Evolutionary conservation across 2,888 invertebrate species (phyloP).

Genomic region (Sussaba pulchella): DNA sequence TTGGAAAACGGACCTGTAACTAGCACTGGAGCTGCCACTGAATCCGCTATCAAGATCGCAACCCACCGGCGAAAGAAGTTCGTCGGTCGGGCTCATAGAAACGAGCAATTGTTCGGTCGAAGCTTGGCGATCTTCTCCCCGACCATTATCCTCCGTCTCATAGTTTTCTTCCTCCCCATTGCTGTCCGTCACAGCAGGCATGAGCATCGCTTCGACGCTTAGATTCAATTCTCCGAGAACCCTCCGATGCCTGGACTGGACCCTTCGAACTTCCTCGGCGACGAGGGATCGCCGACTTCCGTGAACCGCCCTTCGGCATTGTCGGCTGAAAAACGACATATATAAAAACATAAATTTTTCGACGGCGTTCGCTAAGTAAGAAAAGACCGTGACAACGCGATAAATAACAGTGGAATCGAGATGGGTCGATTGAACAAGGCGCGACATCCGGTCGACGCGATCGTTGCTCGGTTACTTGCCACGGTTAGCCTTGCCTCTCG

Average conservation of each 20-base stretch:
- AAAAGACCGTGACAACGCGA: conserved; percentile 2
- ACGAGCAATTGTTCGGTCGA: conserved; percentile 87
- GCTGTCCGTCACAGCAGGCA: conserved; percentile 88
- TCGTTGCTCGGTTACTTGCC: too few relatives aligned
- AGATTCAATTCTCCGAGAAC: conserved; percentile 94
- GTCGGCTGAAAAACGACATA: conserved; percentile 74
- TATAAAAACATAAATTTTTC: not conserved
- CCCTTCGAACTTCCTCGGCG: conserved; percentile 93
- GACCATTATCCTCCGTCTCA: conserved; percentile 84
- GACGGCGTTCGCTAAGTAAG: not conserved
- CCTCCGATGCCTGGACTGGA: conserved; percentile 92
- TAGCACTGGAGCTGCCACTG: conserved; percentile 93
- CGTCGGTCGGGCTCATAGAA: conserved; percentile 89
- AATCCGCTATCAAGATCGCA: conserved; percentile 93
- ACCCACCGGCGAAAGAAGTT: conserved; percentile 89
- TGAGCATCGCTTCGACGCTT: conserved; percentile 95
- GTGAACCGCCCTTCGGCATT: conserved; percentile 79
- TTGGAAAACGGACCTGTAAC: conserved; percentile 85
- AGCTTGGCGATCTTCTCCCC: conserved; percentile 87
- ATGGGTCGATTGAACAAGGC: conserved; percentile 49
- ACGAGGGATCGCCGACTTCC: conserved; percentile 86
- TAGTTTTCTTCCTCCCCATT: conserved; percentile 83
- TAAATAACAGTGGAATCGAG: conserved; percentile 39
- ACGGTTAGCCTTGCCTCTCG: conserved; percentile 55
- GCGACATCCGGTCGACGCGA: conserved; percentile 56